Conservation (phyloP, 2,888 invertebrate genomes). For the Lutraria lutraria region DNA sequence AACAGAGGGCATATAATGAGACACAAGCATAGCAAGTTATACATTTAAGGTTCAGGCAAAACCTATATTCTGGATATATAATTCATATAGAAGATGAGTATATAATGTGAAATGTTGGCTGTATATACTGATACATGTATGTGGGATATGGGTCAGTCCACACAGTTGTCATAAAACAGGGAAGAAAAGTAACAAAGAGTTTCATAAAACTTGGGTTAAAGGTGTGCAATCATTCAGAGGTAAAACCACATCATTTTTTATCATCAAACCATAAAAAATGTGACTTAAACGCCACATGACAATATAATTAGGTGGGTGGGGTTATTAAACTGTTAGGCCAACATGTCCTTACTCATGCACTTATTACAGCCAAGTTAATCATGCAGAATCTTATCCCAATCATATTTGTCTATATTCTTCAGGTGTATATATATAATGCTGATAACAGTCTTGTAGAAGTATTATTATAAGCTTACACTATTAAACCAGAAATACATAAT, state of each 20-base stretch:
- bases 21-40: neutral
- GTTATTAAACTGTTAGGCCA: neutral
- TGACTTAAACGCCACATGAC: neutral
- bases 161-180: constrained; percentile 9
- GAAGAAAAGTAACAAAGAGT: neutral
- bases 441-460: neutral
- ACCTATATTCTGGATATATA: neutral
- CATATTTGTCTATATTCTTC: neutral
- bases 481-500: neutral
- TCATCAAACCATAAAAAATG: constrained; percentile 10
- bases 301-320: neutral
- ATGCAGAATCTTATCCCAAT: neutral
- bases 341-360: neutral
- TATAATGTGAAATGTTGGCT: neutral
- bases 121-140: neutral
- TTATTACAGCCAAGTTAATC: neutral
- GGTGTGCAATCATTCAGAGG: constrained; percentile 2
- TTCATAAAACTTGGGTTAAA: neutral
- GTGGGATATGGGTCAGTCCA: constrained; percentile 15
- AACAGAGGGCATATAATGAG: neutral
- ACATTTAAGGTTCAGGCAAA: neutral
- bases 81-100: neutral
- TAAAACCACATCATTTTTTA: constrained; percentile 7
- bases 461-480: neutral
- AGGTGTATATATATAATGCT: neutral